phyloP scores from a whole-genome alignment of 2,888 invertebrate genomes.

The Galerucella nymphaeae region DNA sequence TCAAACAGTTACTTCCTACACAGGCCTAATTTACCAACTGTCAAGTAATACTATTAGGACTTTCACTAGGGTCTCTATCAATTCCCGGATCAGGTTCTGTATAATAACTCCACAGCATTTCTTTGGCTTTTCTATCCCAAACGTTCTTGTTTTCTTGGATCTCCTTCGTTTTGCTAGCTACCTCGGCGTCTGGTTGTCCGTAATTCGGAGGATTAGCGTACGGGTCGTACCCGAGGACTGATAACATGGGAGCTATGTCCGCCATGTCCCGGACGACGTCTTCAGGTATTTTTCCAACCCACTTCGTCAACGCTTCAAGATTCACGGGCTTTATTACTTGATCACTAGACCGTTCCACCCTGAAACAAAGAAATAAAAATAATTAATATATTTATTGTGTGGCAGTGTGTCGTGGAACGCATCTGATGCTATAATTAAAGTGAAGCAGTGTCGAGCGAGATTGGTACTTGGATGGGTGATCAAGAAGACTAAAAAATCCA shows the following conservation, averaged over 20 bases:
- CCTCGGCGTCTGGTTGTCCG: slow-evolving; percentile 83
- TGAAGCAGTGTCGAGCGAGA: too few relatives aligned
- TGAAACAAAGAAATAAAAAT: slow-evolving; percentile 63
- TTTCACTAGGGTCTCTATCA: slow-evolving; percentile 61
- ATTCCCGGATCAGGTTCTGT: slow-evolving; percentile 56
- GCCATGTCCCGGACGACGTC: slow-evolving; percentile 95
- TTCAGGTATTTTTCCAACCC: slow-evolving; percentile 89
- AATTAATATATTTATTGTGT: background rate
- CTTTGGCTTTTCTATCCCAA: slow-evolving; percentile 64
- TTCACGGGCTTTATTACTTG: slow-evolving; percentile 99
- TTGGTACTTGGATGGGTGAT: too few relatives aligned
- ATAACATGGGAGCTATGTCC: slow-evolving; percentile 94
- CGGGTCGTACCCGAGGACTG: slow-evolving; percentile 88
- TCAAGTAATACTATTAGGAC: slow-evolving; percentile 60
- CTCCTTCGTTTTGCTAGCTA: slow-evolving; percentile 73
- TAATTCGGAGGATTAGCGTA: slow-evolving; percentile 96
- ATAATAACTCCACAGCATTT: slow-evolving; percentile 59
- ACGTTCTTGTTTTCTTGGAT: slow-evolving; percentile 60
- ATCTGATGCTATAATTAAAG: too few relatives aligned
- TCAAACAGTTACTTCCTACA: background rate
- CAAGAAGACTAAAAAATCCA: too few relatives aligned
- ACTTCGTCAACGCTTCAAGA: slow-evolving; percentile 92
- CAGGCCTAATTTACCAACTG: slow-evolving; percentile 41
- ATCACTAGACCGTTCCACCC: slow-evolving; percentile 97
- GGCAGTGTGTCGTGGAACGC: too few relatives aligned